Conservation (phyloP, 2,888 invertebrate genomes). For the Automeris io region DNA sequence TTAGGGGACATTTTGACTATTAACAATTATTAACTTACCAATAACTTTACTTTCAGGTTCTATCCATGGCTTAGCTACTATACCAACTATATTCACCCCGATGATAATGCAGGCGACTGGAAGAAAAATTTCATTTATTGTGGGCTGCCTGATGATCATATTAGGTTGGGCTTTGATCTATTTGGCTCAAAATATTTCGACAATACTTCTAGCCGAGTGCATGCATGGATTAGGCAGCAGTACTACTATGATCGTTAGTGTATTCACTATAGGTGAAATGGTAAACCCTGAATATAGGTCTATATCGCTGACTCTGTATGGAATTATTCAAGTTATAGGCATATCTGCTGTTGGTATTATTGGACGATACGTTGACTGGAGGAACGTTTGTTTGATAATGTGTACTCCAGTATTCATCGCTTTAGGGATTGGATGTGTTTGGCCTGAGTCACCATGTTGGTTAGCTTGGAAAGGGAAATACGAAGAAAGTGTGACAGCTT, state of each 20-base stretch:
- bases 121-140: constrained; percentile 7
- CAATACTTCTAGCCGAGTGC: constrained; percentile 7
- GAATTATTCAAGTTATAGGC: constrained; percentile 1
- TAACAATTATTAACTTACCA: not conserved
- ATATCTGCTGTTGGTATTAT: not conserved
- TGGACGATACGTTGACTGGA: constrained; percentile 6
- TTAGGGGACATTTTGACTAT: too few relatives aligned
- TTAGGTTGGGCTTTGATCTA: constrained; percentile 7
- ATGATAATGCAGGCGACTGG: constrained; percentile 9
- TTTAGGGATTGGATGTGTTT: constrained; percentile 11
- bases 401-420: constrained; percentile 10
- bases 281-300: constrained; percentile 19
- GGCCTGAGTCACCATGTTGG: constrained; percentile 22
- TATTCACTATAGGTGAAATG: constrained; percentile 16
- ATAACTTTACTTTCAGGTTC: constrained; percentile 8
- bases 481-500: constrained; percentile 16
- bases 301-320: constrained; percentile 7
- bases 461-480: constrained; percentile 19
- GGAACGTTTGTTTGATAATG: constrained; percentile 2
- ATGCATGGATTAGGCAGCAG: constrained; percentile 7
- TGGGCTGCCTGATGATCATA: constrained; percentile 3
- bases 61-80: constrained; percentile 7
- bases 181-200: not conserved
- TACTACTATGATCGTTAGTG: constrained; percentile 6
- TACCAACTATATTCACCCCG: constrained; percentile 8